A percentile compares a stretch with the other conserved stretches of the same genome.
Conservation (phyloP, 2,888 invertebrate species). For the Eupithecia exiguata region DNA sequence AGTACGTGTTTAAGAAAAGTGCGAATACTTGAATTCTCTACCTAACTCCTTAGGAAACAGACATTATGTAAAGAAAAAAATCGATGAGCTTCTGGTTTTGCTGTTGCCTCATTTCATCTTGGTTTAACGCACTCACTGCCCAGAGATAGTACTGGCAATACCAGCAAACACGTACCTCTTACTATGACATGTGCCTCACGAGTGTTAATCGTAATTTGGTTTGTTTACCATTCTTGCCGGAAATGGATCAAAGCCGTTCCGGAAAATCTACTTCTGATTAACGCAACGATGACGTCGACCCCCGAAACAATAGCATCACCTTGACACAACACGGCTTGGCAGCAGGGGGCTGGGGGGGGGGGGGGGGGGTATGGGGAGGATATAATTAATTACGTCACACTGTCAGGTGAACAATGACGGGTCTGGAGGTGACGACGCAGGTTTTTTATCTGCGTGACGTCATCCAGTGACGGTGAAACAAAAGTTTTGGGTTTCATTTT, state of each 20-base stretch:
- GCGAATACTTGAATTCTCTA: neutral
- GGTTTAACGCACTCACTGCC: neutral
- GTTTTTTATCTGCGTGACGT: conserved; percentile 59
- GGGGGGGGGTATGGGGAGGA: conserved; percentile 47
- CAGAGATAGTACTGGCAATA: neutral
- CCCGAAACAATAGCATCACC: conserved; percentile 74
- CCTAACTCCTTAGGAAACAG: neutral
- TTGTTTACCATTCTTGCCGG: too few relatives aligned
- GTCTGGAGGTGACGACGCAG: conserved; percentile 67
- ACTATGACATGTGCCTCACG: too few relatives aligned
- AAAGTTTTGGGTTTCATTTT: conserved; percentile 23
- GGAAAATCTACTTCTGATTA: too few relatives aligned
- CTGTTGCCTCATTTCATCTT: neutral
- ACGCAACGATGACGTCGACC: conserved; percentile 37
- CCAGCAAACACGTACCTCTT: too few relatives aligned
- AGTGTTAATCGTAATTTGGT: too few relatives aligned
- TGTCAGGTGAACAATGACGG: conserved; percentile 82
- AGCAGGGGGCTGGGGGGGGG: conserved; percentile 42
- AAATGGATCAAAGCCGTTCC: too few relatives aligned
- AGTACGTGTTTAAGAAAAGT: neutral
- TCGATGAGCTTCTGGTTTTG: neutral
- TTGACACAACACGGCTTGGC: conserved; percentile 72
- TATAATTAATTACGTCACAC: conserved; percentile 77
- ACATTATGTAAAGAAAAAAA: neutral
- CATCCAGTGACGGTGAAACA: conserved; percentile 23